These are phyloP conservation scores for Diabrotica balteata DNA, from an alignment of 2,888 invertebrate genomes.

Conservation along the genomic window DNA sequence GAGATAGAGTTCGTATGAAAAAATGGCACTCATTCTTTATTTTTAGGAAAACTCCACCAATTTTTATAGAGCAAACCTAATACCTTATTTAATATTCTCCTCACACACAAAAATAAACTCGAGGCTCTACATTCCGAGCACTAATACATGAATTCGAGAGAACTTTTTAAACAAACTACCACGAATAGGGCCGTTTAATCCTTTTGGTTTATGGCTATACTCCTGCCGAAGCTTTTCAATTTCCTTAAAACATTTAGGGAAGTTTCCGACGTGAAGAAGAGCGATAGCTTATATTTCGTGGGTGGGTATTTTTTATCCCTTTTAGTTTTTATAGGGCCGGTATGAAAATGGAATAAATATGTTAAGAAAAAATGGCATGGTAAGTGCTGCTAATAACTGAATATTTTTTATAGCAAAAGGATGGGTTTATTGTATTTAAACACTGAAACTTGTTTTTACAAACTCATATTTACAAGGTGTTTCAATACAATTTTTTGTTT, in stretches of 20 bases:
- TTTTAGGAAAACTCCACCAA: not conserved
- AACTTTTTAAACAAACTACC: slow-evolving; percentile 41
- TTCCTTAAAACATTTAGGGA: slow-evolving; percentile 30
- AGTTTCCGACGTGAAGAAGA: slow-evolving; percentile 9
- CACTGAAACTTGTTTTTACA: too few species aligned
- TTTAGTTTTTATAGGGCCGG: not conserved
- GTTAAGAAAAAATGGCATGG: too few species aligned
- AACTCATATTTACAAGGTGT: too few species aligned
- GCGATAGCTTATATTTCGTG: slow-evolving; percentile 14
- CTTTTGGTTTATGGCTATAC: slow-evolving; percentile 33
- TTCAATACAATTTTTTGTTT: too few species aligned
- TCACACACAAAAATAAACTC: slow-evolving; percentile 39
- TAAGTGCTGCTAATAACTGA: too few species aligned
- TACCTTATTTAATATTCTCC: slow-evolving; percentile 27
- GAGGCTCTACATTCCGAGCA: slow-evolving; percentile 38
- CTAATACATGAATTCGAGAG: slow-evolving; percentile 40
- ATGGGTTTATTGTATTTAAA: too few species aligned
- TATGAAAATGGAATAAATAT: too few species aligned
- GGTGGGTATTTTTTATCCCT: slow-evolving; percentile 3
- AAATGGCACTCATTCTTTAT: too few species aligned
- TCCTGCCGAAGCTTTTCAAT: slow-evolving; percentile 25
- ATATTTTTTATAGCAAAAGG: too few species aligned
- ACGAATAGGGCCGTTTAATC: slow-evolving; percentile 40
- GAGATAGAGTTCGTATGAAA: too few species aligned
- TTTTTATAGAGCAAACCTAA: not conserved